Conservation (phyloP, 37 sponge, comb jelly and placozoan species). For the Bolinopsis microptera region DNA sequence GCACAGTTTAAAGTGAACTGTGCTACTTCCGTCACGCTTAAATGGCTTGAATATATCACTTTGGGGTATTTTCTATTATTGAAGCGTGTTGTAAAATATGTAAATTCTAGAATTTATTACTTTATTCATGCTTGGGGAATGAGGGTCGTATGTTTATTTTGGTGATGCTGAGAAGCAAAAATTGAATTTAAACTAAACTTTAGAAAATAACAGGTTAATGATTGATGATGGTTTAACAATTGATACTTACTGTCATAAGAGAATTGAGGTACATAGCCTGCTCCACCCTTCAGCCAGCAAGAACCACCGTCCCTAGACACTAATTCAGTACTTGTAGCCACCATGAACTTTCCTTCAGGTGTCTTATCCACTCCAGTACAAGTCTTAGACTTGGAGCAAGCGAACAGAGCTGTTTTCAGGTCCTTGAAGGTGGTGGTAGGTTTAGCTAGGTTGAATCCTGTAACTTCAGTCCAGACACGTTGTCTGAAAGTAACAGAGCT, state of each 20-base stretch:
- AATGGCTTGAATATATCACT: too few relatives aligned
- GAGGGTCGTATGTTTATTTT: too few relatives aligned
- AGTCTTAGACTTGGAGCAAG: background rate
- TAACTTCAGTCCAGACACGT: background rate
- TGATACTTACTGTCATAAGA: background rate
- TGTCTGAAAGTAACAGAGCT: background rate
- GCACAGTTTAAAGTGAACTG: too few relatives aligned
- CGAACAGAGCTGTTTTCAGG: background rate
- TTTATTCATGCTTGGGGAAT: too few relatives aligned
- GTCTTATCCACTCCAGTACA: constrained; percentile 3
- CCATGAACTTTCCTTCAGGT: background rate
- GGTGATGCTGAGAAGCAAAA: too few relatives aligned
- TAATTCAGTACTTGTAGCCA: background rate
- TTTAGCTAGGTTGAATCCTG: background rate
- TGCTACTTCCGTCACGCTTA: too few relatives aligned
- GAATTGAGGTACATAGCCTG: background rate
- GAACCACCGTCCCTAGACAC: background rate
- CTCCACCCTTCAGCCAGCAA: constrained; percentile 6
- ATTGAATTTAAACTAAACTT: too few relatives aligned
- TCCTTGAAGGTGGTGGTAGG: background rate
- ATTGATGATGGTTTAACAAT: too few relatives aligned
- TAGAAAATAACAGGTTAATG: too few relatives aligned
- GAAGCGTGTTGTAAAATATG: too few relatives aligned
- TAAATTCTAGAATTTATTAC: too few relatives aligned
- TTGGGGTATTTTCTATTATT: too few relatives aligned